These are phyloP conservation scores for Aramus guarauna DNA, from an alignment of 2,113 vertebrate species.

Conservation along the genomic window DNA sequence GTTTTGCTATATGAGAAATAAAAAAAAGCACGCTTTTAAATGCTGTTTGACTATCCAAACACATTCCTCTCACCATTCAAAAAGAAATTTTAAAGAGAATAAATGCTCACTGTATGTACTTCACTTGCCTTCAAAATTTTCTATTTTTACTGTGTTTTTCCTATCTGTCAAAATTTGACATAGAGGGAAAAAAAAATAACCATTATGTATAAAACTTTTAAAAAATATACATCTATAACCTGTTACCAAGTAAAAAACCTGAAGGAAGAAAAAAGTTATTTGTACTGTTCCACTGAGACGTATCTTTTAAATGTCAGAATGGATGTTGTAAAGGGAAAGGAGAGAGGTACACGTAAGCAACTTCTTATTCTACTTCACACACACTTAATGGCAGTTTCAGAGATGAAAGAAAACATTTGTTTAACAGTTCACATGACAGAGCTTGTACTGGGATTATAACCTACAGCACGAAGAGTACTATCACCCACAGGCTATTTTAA, in stretches of 20 bases:
- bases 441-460: not conserved
- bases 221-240: not conserved
- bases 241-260: not conserved
- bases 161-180: not conserved
- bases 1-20: not conserved
- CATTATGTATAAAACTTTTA: not conserved
- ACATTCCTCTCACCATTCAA: not conserved
- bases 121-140: not conserved
- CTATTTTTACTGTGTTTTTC: not conserved
- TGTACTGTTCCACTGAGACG: not conserved
- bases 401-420: not conserved
- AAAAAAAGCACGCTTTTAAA: not conserved
- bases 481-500: not conserved
- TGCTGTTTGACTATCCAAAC: constrained; percentile 2
- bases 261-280: not conserved
- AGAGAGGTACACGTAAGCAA: not conserved
- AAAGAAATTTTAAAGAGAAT: not conserved
- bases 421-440: not conserved
- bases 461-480: not conserved
- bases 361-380: not conserved
- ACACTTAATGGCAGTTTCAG: not conserved
- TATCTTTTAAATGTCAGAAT: not conserved
- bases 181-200: not conserved
- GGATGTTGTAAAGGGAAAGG: not conserved
- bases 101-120: not conserved